Evolutionary conservation across 2,888 invertebrate species (phyloP).

Genomic region (Scaptomyza parva): DNA sequence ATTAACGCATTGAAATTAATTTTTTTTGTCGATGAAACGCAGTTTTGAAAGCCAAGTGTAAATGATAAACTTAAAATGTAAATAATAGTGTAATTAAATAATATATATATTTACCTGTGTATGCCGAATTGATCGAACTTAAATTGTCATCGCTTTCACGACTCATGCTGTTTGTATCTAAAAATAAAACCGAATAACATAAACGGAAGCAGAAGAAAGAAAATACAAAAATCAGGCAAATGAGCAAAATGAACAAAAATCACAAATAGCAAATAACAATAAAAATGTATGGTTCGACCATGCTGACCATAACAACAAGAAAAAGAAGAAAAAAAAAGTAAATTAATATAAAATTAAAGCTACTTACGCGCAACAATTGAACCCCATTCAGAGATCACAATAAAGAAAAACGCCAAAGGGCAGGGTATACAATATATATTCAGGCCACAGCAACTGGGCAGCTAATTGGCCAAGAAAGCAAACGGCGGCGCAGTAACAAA

Average conservation of each 20-base stretch:
- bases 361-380: slow-evolving; percentile 57
- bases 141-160: slow-evolving; percentile 84
- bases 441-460: slow-evolving; percentile 65
- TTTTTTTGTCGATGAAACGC: slow-evolving; percentile 32
- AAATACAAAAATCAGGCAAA: slow-evolving; percentile 39
- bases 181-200: slow-evolving; percentile 61
- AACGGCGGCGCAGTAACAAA: slow-evolving; percentile 53
- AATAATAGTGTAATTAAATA: slow-evolving; percentile 27
- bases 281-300: slow-evolving; percentile 37
- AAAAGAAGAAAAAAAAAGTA: neutral
- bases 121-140: slow-evolving; percentile 82
- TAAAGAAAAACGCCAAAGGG: slow-evolving; percentile 35
- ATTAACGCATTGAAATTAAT: slow-evolving; percentile 25
- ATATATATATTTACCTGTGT: slow-evolving; percentile 77
- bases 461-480: slow-evolving; percentile 65
- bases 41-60: slow-evolving; percentile 44
- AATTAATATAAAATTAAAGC: slow-evolving; percentile 58
- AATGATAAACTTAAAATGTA: slow-evolving; percentile 39
- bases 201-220: slow-evolving; percentile 51
- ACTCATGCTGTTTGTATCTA: slow-evolving; percentile 83
- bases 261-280: slow-evolving; percentile 44
- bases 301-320: slow-evolving; percentile 36
- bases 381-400: slow-evolving; percentile 15
- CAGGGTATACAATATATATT: slow-evolving; percentile 40
- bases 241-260: slow-evolving; percentile 48